Base-by-base conservation (phyloP, 2,797 vertebrate species). In the Coranthus polyacanthus region DNA sequence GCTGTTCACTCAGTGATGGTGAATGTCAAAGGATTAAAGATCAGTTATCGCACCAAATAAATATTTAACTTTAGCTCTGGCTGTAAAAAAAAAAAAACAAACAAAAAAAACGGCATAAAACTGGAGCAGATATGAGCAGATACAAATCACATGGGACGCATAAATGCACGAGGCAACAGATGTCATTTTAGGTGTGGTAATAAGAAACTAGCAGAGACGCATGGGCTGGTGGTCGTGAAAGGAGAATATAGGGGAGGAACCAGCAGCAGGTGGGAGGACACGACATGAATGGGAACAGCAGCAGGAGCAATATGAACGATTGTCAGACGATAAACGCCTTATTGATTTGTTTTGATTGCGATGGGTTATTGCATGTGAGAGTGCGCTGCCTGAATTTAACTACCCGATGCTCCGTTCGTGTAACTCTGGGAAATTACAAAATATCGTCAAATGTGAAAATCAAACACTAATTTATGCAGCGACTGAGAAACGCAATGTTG, bases 141-240 rank as follows among this genome's bases (percentile, higher is more conserved):
- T 43, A 44, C 43, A 58, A 21, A 75, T 76, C 45, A 51, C 34
- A 12, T 16, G 57, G 75, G 49, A 53, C 57, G 49, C 37, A 44
- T 50, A 54, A 72, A 77, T 18, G 53, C 79, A 64, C 49, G 12
- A 45, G 38, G 70, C 71, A 82, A 73, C 80, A 81, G 75, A 81
- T 81, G 78, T 65, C 61, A 56, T 58, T 65, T 36, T 78, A 52
- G 75, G 54, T 47, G 52, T 49, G 65, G 71, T 62, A 78, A 81
- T 81, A 66, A 70, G 68, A 75, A 49, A 42, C 26, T n/a, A 32
- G 62, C 16, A 32, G 24, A 20, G 43, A 29, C 18, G 42, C 32
- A 39, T 21, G 42, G 42, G 45, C 24, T 32, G 43, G 38, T 32
- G 63, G 64, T 57, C 29, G 41, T 18, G 22, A 22, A 49, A 46